A percentile compares a stretch with the other conserved stretches of the same genome.
These are phyloP conservation scores for Yasuhikotakia modesta DNA, from an alignment of 2,797 vertebrate genomes.

Conservation along the genomic window DNA sequence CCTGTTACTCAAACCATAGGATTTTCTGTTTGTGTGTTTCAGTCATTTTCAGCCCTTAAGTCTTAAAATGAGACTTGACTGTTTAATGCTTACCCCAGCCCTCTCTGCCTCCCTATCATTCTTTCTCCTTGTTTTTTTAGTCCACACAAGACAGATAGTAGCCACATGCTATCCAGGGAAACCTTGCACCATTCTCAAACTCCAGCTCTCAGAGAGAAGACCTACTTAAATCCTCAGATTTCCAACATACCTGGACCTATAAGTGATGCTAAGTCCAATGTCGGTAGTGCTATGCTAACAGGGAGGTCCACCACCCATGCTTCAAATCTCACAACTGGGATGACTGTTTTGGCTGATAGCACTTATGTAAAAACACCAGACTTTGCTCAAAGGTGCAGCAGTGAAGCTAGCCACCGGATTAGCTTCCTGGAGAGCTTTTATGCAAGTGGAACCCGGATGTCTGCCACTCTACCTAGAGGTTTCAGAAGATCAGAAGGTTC, in stretches of 20 bases:
- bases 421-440: slow-evolving; percentile 49
- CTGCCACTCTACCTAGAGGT: slow-evolving; percentile 83
- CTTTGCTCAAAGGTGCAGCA: not conserved
- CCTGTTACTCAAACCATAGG: not conserved
- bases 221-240: slow-evolving; percentile 51
- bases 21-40: not conserved
- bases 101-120: not conserved
- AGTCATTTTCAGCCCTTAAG: not conserved
- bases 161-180: slow-evolving; percentile 56
- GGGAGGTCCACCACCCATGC: slow-evolving; percentile 52
- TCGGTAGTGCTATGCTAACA: slow-evolving; percentile 1
- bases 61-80: not conserved
- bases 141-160: slow-evolving; percentile 34
- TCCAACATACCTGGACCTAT: slow-evolving; percentile 55
- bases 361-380: not conserved
- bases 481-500: slow-evolving; percentile 85
- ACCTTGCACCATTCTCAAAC: slow-evolving; percentile 56
- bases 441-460: slow-evolving; percentile 48
- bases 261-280: slow-evolving; percentile 5
- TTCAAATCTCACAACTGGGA: slow-evolving; percentile 34
- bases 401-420: not conserved
- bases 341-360: not conserved
- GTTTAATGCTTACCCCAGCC: slow-evolving; percentile 39
- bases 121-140: not conserved
- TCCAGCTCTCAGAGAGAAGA: slow-evolving; percentile 52